Evolutionary conservation across 2,888 invertebrate species (phyloP).

Genomic region (Eupithecia centaureata): DNA sequence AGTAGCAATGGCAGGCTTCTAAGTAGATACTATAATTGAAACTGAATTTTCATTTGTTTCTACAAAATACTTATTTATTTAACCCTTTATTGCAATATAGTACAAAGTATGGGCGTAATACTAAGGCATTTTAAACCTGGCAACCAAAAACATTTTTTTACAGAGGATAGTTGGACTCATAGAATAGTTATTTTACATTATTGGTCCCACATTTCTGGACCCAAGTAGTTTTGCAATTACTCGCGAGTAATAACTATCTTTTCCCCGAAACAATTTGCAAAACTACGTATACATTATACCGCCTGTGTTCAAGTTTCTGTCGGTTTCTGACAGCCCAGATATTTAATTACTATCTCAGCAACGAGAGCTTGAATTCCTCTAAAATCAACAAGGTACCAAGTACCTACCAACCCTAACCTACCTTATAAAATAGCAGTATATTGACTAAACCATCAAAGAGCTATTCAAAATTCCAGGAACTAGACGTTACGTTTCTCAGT

Average conservation of each 20-base stretch:
- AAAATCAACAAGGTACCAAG: conserved; percentile 5
- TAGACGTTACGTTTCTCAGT: background rate
- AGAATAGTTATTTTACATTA: too few species aligned
- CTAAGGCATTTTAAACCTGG: too few species aligned
- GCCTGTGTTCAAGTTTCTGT: conserved; percentile 3
- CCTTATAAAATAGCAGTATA: conserved; percentile 13
- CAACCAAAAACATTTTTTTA: too few species aligned
- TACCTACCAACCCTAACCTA: background rate
- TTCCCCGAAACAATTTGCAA: background rate
- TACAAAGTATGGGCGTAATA: too few species aligned
- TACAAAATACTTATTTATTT: too few species aligned
- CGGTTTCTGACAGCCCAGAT: conserved; percentile 9
- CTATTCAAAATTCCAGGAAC: background rate
- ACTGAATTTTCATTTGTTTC: too few species aligned
- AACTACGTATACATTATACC: background rate
- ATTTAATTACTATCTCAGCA: conserved; percentile 8
- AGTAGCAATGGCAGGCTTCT: background rate
- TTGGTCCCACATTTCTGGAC: too few species aligned
- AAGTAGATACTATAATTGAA: background rate
- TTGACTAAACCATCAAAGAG: conserved; percentile 9
- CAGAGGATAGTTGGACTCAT: too few species aligned
- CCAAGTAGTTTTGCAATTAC: too few species aligned
- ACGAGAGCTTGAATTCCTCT: conserved; percentile 4
- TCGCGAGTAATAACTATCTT: background rate
- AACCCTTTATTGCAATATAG: too few species aligned